Evolutionary conservation across 35 echinoderm and acorn worm genomes (phyloP), one percentile per base, ranked within the genome.

Genomic region (Stichopus chloronotus): DNA sequence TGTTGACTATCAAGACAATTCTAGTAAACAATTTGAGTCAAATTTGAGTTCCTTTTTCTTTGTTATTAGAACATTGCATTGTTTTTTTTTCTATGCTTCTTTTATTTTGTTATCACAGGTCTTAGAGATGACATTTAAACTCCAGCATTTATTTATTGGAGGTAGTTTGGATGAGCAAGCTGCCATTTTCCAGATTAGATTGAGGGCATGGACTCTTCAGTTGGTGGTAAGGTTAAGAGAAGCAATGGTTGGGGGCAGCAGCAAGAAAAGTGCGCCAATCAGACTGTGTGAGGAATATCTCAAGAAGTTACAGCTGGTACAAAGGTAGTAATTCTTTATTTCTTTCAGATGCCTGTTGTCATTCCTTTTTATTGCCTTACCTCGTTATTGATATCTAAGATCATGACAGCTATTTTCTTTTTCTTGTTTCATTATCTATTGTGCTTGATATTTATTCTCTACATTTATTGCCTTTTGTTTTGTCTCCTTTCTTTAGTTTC

Each of bases 61-160:
- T 43, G 30, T 43, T 43, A 43, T 43, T 43, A 43, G 30, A 43
- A 43, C 30, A 43, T 43, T 43, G 30, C 30, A 43, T 43, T 43
- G 30, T 43, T 43, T 43, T 43, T 43, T 43, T 43, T 43, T 43
- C 30, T 43, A 43, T 43, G 30, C 5, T 83, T 83, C 9, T n/a
- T 55, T 4, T 57, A 16, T 13, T 9, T 72, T 22, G 16, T 63
- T 30, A 43, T 57, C 4, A 57, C 61, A 95, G 94, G 91, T 95
- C 7, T 77, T 98, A 81, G 83, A 95, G 14, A 76, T 94, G 19
- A 96, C 95, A 30, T 94, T 96, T 85, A 84, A 92, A 68, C 81
- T 98, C 25, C 89, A 98, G 92, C 97, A 98, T 80, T 54, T 98
- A 17, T 98, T 96, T 86, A 55, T 98, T 43, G 95, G 97, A 17